These are phyloP conservation scores for Narcine bancroftii DNA, from an alignment of 2,113 vertebrate genomes.

Conservation along the genomic window DNA sequence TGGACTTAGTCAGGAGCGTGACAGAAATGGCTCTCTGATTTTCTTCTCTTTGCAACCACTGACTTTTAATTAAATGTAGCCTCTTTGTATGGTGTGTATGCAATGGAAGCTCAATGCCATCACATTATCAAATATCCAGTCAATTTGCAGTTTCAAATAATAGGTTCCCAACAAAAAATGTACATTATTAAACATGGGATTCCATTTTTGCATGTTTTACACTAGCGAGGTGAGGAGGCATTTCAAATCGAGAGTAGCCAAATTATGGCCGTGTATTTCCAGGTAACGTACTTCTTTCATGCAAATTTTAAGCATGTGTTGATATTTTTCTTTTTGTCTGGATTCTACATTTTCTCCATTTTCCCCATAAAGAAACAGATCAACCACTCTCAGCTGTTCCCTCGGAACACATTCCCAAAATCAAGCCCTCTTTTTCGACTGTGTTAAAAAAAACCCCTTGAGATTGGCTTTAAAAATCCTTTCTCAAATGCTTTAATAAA, in stretches of 20 bases:
- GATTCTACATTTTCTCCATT: not conserved
- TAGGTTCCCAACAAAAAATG: not conserved
- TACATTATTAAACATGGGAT: not conserved
- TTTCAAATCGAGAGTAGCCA: not conserved
- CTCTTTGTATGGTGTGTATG: not conserved
- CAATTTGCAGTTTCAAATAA: slow-evolving; percentile 6
- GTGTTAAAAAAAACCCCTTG: no score
- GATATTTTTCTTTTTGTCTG: not conserved
- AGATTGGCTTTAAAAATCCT: no score
- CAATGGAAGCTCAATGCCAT: not conserved
- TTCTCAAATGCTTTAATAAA: no score
- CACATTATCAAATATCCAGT: not conserved
- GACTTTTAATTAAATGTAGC: not conserved
- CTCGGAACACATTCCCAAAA: no score
- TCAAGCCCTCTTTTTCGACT: no score
- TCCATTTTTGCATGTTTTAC: not conserved
- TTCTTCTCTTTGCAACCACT: slow-evolving; percentile 4
- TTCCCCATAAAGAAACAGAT: not conserved
- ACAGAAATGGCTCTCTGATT: not conserved
- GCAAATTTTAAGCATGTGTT: not conserved
- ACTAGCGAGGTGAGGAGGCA: no score
- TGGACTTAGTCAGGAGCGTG: not conserved
- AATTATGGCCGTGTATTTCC: not conserved
- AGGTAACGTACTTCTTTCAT: not conserved
- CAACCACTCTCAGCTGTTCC: not conserved